phyloP scores from a whole-genome alignment of 2,113 vertebrate genomes.

The Rhinopomastus cyanomelas region DNA sequence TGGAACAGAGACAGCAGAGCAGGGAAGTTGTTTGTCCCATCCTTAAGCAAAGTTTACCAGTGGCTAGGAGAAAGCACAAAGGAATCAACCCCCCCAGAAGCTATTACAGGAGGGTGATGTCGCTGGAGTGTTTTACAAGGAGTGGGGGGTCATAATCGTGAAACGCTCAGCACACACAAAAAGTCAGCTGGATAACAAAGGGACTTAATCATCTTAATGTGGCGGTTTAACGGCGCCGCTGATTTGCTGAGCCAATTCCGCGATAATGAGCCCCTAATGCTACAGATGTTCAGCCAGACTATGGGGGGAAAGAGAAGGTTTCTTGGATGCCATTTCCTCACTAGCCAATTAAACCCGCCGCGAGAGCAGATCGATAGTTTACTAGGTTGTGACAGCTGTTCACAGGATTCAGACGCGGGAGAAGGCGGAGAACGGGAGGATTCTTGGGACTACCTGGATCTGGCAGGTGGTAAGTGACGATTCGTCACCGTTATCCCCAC shows the following conservation, averaged over 20 bases:
- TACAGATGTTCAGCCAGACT: constrained; percentile 81
- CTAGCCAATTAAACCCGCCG: constrained; percentile 80
- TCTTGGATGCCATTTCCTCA: constrained; percentile 74
- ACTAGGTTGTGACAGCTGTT: constrained; percentile 80
- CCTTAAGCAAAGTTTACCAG: too few relatives aligned
- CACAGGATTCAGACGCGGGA: constrained; percentile 72
- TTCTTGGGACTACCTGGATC: constrained; percentile 19
- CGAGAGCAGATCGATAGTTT: constrained; percentile 78
- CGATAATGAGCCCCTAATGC: constrained; percentile 81
- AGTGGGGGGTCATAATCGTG: constrained; percentile 76
- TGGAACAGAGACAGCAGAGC: too few relatives aligned
- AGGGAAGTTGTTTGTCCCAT: too few relatives aligned
- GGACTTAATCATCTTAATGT: constrained; percentile 82
- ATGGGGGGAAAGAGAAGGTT: constrained; percentile 51
- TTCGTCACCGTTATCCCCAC: neutral
- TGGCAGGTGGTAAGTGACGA: constrained; percentile 28
- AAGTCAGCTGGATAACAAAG: constrained; percentile 82
- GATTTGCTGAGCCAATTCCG: constrained; percentile 80
- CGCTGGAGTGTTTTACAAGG: constrained; percentile 77
- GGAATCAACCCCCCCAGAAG: too few relatives aligned
- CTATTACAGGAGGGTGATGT: constrained; percentile 69
- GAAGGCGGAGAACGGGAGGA: constrained; percentile 61
- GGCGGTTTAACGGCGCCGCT: constrained; percentile 78
- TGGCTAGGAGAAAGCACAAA: too few relatives aligned
- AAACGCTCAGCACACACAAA: constrained; percentile 75